Conservation (phyloP, 2,113 vertebrate genomes). For the Alosa alosa region DNA sequence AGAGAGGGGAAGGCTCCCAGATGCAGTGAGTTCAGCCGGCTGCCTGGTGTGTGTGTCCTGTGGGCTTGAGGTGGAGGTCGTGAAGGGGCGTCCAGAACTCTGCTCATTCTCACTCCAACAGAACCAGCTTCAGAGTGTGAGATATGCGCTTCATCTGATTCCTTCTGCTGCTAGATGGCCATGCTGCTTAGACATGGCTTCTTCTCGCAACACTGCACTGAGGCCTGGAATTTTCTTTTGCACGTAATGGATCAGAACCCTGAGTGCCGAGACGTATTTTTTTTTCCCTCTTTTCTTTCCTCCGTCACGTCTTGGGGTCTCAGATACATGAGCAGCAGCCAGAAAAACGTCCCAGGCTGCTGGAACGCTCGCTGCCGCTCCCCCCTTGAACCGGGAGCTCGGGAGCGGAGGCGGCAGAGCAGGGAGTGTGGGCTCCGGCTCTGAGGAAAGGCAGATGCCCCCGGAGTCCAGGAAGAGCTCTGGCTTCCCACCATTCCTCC, state of each 20-base stretch:
- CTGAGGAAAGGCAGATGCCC: conserved; percentile 74
- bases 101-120: not conserved
- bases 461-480: conserved; percentile 59
- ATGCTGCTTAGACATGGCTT: not conserved
- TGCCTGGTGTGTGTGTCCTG: conserved; percentile 22
- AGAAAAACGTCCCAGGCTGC: not conserved
- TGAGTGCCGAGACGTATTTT: not conserved
- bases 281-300: not conserved
- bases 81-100: conserved; percentile 5
- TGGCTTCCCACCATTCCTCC: conserved; percentile 64
- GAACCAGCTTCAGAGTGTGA: not conserved
- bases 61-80: conserved; percentile 12
- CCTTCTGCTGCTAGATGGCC: not conserved
- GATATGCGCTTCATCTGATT: not conserved
- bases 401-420: conserved; percentile 52
- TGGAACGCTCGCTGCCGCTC: not conserved
- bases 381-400: conserved; percentile 56
- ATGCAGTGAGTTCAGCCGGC: conserved; percentile 31
- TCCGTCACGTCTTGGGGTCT: not conserved
- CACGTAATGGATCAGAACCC: not conserved
- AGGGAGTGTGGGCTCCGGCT: conserved; percentile 44
- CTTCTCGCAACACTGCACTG: not conserved
- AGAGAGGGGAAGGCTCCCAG: conserved; percentile 19
- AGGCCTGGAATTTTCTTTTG: not conserved
- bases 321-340: not conserved